Base-by-base conservation (phyloP, 1,140 invertebrate species). In the Zaprionus gabonicus region DNA sequence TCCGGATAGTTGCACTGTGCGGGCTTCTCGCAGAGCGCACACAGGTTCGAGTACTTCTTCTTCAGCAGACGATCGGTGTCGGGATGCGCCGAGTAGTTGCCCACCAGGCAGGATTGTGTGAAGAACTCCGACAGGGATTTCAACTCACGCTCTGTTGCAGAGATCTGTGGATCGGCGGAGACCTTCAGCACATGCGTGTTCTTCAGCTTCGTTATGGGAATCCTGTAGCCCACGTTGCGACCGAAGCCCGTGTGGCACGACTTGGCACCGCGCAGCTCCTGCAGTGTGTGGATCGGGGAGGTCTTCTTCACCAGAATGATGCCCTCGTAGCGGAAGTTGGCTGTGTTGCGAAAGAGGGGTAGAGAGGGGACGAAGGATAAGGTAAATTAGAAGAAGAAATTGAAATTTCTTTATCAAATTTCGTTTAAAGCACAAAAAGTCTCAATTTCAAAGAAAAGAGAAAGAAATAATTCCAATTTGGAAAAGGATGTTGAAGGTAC, bases 181-280 rank as follows among this genome's bases (percentile, higher is more conserved):
- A 95, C 94, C 31, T 94, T 94, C 69, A 97, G 94, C 2, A 96
- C 92, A 0, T 95, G 94, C 66, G 95, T 94, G 46, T 96, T 95
- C 91, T 96, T 95, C 17, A 97, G 92, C 93, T 96, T 96, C 0
- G 95, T 95, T n/a, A 96, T 93, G 1, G 95, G 96, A 60, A 96
- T 95, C 76, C 96, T 96, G 93, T 97, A 97, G 25, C 96, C 96
- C 12, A 96, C 96, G 80, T 97, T 97, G 65, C 96, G 94, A 28
- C 96, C 96, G 36, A 96, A 95, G 1, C 96, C 96, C 0, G 96
- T 97, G 87, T 97, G 96, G 85, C 96, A 97, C 2, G 96, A 97
- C 76, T 95, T 96, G 36, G 96, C 93, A 7, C 96, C 96, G 59
- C 95, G 94, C 23, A 97, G 91, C 58, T 95, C 95, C 60, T 95